These are phyloP conservation scores for Drosophila lacertosa DNA, from an alignment of 1,140 invertebrate genomes.

Conservation along the genomic window DNA sequence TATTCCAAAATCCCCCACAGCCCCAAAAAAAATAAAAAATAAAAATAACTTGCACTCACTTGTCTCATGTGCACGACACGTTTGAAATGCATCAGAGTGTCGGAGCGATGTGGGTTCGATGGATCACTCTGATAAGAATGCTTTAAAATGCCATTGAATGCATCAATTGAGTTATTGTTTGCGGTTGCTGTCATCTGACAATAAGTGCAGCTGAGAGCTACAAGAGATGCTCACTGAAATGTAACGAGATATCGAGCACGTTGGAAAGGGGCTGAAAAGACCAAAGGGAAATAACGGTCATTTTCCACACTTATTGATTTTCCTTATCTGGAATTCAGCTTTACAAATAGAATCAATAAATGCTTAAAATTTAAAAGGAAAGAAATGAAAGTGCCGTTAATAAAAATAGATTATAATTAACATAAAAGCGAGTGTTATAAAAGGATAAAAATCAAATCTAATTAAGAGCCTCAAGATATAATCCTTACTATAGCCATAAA, in stretches of 20 bases:
- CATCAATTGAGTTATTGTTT: constrained; percentile 39
- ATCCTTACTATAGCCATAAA: too few species aligned
- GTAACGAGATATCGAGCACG: neutral
- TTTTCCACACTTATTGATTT: neutral
- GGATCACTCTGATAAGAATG: constrained; percentile 24
- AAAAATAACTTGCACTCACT: constrained; percentile 25
- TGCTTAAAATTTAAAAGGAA: too few species aligned
- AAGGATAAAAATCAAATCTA: too few species aligned
- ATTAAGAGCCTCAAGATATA: too few species aligned
- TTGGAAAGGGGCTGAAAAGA: neutral
- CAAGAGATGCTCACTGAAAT: neutral
- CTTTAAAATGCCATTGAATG: constrained; percentile 16
- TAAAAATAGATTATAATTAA: neutral
- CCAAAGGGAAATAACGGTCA: neutral
- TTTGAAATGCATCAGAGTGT: constrained; percentile 15
- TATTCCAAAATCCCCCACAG: constrained; percentile 15
- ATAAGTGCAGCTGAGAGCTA: constrained; percentile 20
- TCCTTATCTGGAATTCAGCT: neutral
- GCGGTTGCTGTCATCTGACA: constrained; percentile 7
- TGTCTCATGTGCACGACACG: constrained; percentile 40
- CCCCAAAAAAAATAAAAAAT: too few species aligned
- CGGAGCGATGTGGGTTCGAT: neutral
- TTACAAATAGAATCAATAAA: too few species aligned
- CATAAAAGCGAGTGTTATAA: too few species aligned
- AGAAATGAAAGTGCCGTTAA: neutral